Evolutionary conservation across 2,113 vertebrate genomes (phyloP).

Genomic region (Dermatemys mawii): DNA sequence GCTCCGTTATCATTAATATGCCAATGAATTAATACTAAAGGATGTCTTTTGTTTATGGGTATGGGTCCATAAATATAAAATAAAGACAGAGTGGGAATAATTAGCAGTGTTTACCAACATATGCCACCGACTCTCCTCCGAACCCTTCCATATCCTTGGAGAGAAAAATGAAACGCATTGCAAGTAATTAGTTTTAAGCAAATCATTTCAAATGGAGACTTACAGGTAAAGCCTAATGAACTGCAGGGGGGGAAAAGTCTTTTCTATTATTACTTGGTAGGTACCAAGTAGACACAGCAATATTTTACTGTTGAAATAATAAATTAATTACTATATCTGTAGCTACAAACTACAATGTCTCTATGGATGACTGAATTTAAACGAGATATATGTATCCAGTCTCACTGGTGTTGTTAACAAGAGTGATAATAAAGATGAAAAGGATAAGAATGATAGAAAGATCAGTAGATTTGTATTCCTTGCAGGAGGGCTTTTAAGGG

Average conservation of each 20-base stretch:
- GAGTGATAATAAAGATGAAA: conserved; percentile 82
- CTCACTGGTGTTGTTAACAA: conserved; percentile 81
- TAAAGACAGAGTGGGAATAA: conserved; percentile 66
- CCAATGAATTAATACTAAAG: neutral
- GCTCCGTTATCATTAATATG: neutral
- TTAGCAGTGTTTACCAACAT: conserved; percentile 64
- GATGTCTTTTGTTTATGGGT: conserved; percentile 34
- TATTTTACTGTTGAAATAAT: conserved; percentile 81
- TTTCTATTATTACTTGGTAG: conserved; percentile 71
- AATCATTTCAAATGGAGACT: conserved; percentile 43
- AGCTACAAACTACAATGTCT: conserved; percentile 50
- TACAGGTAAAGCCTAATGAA: conserved; percentile 65
- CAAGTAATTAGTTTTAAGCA: conserved; percentile 65
- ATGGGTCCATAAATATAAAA: conserved; percentile 57
- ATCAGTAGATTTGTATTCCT: conserved; percentile 34
- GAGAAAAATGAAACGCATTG: conserved; percentile 17
- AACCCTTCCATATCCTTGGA: conserved; percentile 38
- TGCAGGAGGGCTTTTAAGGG: neutral
- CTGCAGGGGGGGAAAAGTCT: neutral
- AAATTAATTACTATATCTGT: conserved; percentile 80
- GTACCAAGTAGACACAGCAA: conserved; percentile 68
- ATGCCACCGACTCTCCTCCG: conserved; percentile 42
- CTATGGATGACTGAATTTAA: conserved; percentile 66
- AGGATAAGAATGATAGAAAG: conserved; percentile 76
- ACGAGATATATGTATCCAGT: conserved; percentile 77